Conservation (phyloP, 2,113 vertebrate species). For the Scomber scombrus region DNA sequence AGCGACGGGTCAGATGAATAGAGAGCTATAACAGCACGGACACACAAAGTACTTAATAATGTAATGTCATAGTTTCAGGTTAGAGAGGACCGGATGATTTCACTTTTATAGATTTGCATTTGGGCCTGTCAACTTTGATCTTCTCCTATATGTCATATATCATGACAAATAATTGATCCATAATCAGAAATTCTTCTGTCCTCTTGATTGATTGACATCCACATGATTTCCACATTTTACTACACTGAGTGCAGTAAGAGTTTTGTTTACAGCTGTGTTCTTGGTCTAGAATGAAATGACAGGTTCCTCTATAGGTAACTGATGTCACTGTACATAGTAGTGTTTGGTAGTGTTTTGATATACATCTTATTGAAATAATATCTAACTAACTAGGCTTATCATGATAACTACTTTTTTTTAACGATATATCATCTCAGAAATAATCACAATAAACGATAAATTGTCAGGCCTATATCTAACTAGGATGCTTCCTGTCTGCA, state of each 20-base stretch:
- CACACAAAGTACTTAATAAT: no score
- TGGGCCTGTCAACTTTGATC: slow-evolving; percentile 9
- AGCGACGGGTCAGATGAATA: background rate
- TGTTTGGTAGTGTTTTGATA: no score
- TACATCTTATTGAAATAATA: no score
- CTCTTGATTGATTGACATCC: no score
- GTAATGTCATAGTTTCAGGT: background rate
- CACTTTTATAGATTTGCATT: background rate
- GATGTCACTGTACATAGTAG: no score
- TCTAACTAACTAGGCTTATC: no score
- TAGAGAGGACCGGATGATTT: background rate
- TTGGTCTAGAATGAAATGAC: background rate
- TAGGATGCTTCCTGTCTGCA: slow-evolving; percentile 54
- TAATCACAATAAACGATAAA: no score
- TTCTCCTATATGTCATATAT: background rate
- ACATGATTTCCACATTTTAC: background rate
- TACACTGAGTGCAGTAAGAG: background rate
- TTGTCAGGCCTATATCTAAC: background rate
- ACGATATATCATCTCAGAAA: no score
- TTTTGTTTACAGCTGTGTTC: background rate
- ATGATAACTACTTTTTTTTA: no score
- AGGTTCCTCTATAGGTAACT: background rate
- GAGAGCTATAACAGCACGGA: background rate
- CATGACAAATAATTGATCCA: no score
- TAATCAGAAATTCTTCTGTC: no score